Percentiles rank a stretch among this genome's conserved stretches.
These are phyloP conservation scores for Stegostoma tigrinum DNA, from an alignment of 2,113 vertebrate species.

Conservation along the genomic window DNA sequence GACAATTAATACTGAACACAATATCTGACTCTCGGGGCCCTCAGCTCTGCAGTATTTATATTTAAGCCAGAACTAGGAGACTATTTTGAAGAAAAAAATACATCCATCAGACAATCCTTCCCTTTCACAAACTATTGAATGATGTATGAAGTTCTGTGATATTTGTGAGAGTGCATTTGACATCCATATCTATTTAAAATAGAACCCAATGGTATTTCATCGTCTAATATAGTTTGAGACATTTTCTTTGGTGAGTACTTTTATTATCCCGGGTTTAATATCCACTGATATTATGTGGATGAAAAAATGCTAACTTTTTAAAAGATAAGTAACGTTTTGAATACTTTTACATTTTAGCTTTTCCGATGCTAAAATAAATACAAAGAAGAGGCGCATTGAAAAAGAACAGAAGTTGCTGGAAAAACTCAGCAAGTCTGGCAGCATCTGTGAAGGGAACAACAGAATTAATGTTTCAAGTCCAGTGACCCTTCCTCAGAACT, in stretches of 20 bases:
- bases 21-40: too few relatives aligned
- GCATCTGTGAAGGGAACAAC: too few relatives aligned
- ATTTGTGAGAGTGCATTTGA: not conserved
- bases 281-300: not conserved
- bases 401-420: too few relatives aligned
- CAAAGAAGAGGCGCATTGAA: too few relatives aligned
- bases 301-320: not conserved
- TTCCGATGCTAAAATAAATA: too few relatives aligned
- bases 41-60: not conserved
- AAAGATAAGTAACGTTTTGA: not conserved
- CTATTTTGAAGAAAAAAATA: conserved; percentile 3
- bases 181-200: not conserved
- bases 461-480: too few relatives aligned
- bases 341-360: too few relatives aligned
- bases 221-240: not conserved
- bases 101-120: not conserved
- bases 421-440: too few relatives aligned
- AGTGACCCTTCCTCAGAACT: too few relatives aligned
- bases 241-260: not conserved
- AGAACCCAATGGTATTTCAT: not conserved
- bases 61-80: not conserved
- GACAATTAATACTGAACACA: too few relatives aligned
- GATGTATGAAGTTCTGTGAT: not conserved
- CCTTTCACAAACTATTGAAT: not conserved
- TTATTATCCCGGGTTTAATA: not conserved